Evolutionary conservation across 1,140 invertebrate genomes (phyloP).

Genomic region (Meloidogyne floridensis): DNA sequence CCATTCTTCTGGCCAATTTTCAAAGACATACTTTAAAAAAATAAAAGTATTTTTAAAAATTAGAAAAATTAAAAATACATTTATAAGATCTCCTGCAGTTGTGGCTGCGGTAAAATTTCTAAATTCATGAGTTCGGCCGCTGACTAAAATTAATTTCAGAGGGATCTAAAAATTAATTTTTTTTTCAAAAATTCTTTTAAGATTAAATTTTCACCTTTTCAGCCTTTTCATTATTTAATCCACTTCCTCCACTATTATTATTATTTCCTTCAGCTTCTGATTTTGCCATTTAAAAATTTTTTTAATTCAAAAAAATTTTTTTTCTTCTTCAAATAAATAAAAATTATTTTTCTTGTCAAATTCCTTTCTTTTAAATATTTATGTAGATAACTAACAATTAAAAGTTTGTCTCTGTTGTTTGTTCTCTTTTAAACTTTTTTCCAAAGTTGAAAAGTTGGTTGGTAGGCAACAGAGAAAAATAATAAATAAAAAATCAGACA

Average conservation of each 20-base stretch:
- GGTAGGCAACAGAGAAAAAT: too few relatives aligned
- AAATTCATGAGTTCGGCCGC: conserved; percentile 97
- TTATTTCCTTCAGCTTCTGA: neutral
- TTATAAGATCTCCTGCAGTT: conserved; percentile 86
- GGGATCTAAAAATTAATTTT: conserved; percentile 7
- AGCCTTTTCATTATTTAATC: neutral
- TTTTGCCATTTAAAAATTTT: neutral
- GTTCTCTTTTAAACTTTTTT: too few relatives aligned
- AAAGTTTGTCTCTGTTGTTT: too few relatives aligned
- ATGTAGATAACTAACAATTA: too few relatives aligned
- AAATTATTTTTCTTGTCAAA: neutral
- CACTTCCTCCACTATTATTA: neutral
- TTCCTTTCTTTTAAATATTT: too few relatives aligned
- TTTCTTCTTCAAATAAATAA: neutral
- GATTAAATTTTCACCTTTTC: neutral
- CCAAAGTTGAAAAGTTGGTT: too few relatives aligned
- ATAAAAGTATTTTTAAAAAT: neutral
- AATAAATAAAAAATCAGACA: too few relatives aligned
- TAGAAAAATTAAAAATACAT: neutral
- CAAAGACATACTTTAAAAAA: conserved; percentile 95
- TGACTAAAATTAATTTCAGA: conserved; percentile 79
- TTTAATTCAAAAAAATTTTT: neutral
- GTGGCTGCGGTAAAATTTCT: conserved; percentile 86
- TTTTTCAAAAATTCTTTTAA: neutral
- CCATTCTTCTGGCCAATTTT: conserved; percentile 96